Evolutionary conservation across 2,888 invertebrate genomes (phyloP), one percentile per base, ranked within the genome.

Genomic region (Marasmarcha lunaedactyla): DNA sequence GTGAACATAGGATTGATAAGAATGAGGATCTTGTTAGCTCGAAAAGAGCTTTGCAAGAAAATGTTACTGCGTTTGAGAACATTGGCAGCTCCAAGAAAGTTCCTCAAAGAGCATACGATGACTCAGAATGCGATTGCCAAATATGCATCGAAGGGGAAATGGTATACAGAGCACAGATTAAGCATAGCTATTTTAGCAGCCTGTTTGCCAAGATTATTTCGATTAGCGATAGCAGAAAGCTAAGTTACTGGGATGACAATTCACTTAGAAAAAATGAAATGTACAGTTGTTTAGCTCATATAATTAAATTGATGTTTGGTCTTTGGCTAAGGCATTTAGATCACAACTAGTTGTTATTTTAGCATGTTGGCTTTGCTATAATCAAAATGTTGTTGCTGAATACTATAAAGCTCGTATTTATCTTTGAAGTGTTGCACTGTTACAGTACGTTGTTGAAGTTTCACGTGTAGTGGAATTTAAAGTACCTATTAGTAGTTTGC

Each of bases 251-350:
- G 64, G 73, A 73, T 42, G 72, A 71, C 55, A 76, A 70, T 50
- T 72, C 71, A 54, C 44, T 62, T 39, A 65, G 59, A 33, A 71
- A 73, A 12, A 59, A 55, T 34, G 79, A 78, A 58, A 78, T 78
- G 76, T 73, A 64, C 46, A 65, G 50, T 41, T 74, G 77, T 56
- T 44, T 81, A 43, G 61, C 76, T 55, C 64, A 77, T 48, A 59
- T 76, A 40, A 46, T 84, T 45, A 79, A 79, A 54, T 59, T 83
- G 52, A 55, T 84, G 57, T 52, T 84, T 45, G 83, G 81, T 42
- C 60, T 84, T 45, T 84, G 83, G 83, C 63, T 84, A 48, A 65
- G 84, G 51, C 81, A 81, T 64, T 62, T 70, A 45, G 78, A 78
- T 62, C 81, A 81, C 53, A 77, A 20, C 20, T 20, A 20, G 20